Evolutionary conservation across 2,113 vertebrate species (phyloP).

Genomic region (Grallaria varia): DNA sequence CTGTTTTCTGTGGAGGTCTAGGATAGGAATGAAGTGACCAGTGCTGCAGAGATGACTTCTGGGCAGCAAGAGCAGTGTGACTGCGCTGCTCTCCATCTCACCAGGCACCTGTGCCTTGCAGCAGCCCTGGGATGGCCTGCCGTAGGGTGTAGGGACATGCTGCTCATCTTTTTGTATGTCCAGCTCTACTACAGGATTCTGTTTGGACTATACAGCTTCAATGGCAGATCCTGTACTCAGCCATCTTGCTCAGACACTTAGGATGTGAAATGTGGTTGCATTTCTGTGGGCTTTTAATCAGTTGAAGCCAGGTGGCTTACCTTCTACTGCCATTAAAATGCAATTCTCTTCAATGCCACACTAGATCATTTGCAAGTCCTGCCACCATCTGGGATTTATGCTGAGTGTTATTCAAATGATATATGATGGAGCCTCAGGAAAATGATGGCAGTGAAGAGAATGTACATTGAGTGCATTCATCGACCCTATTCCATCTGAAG

Average conservation of each 20-base stretch:
- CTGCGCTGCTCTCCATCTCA: neutral
- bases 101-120: neutral
- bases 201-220: neutral
- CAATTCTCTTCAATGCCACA: neutral
- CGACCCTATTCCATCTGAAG: neutral
- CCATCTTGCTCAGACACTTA: neutral
- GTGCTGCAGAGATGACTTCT: neutral
- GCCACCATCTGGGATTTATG: slow-evolving; percentile 15
- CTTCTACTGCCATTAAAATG: neutral
- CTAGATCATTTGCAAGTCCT: slow-evolving; percentile 1
- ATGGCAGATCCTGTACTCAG: neutral
- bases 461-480: neutral
- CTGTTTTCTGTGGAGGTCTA: neutral
- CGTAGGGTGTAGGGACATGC: fast-evolving
- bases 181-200: neutral
- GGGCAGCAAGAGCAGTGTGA: neutral
- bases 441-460: slow-evolving; percentile 7
- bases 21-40: neutral
- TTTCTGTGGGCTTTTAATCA: neutral
- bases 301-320: neutral
- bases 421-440: neutral
- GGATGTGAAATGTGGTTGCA: neutral
- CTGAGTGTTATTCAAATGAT: slow-evolving; percentile 5
- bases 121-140: neutral
- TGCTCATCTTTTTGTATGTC: fast-evolving